These are phyloP conservation scores for Phataginus tetradactyla DNA, from an alignment of 2,797 vertebrate genomes.

Conservation along the genomic window DNA sequence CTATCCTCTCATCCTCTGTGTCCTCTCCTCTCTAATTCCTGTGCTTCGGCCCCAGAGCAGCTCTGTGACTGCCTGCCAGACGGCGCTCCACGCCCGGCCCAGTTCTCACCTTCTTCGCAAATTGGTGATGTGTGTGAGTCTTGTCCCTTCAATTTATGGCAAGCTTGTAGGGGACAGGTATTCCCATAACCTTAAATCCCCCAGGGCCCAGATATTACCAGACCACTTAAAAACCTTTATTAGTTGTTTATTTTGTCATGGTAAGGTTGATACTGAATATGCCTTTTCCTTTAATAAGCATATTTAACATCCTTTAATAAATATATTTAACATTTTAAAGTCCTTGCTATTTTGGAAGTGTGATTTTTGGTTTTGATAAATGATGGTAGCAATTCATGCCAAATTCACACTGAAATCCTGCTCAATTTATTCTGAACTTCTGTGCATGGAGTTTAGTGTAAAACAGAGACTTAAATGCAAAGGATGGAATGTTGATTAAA, in stretches of 20 bases:
- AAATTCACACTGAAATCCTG: not conserved
- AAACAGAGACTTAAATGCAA: not conserved
- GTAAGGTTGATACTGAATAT: not conserved
- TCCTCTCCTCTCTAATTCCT: not conserved
- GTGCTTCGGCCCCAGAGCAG: not conserved
- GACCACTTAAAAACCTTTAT: not conserved
- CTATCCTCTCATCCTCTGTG: no score
- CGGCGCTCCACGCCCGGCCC: not conserved
- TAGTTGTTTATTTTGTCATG: not conserved
- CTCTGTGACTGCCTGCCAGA: not conserved
- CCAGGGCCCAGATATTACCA: not conserved
- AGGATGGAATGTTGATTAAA: conserved; percentile 5
- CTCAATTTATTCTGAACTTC: not conserved
- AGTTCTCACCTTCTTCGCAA: not conserved
- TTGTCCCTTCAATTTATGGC: not conserved
- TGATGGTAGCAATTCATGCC: not conserved
- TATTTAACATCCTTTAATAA: not conserved
- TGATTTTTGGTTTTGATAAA: not conserved
- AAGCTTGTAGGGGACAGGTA: not conserved
- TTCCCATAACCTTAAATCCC: not conserved
- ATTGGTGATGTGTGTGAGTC: not conserved
- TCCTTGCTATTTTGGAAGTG: not conserved
- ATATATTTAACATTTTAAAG: not conserved
- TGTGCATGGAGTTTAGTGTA: not conserved
- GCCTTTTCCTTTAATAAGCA: not conserved